Base-by-base conservation (phyloP, 2,113 vertebrate genomes). In the Cyanoderma ruficeps region DNA sequence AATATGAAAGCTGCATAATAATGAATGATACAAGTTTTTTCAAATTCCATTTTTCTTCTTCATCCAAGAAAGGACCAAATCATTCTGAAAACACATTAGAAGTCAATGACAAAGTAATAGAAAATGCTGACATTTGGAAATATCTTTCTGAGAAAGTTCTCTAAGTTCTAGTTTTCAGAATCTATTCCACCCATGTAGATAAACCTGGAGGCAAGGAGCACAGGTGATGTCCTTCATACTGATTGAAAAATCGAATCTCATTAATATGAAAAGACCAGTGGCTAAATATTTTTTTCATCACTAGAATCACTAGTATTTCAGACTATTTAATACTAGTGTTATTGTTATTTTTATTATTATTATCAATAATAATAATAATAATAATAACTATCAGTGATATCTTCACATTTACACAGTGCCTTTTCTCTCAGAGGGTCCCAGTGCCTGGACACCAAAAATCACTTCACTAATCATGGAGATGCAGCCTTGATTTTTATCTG, bases 81-180 rank as follows among this genome's bases (percentile, higher is more conserved):
- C 83, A 96, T 97, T 98, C 90, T 96, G 92, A 93, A 97, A 97
- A 96, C 88, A 83, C 55, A 95, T 97, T 97, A 97, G 83, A 97
- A 97, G 95, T 98, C 97, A 98, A 97, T 98, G 97, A 96, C 96
- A 98, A 98, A 98, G 95, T 96, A 97, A 96, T 97, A 98, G 95
- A 96, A 98, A 98, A 97, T 93, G 91, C 94, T 97, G 97, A 95
- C 97, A 97, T 84, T 91, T 92, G 53, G 71, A 97, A 98, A 96
- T 97, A 89, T 89, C 79, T 97, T 96, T 92, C 72, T 47, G 97
- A 86, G 35, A 97, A 97, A 96, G 92, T 91, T 94, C 87, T 94
- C n/a, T 96, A 91, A 92, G 91, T 87, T 89, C 42, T 80, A 72
- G 67, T 97, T 67, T 96, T 97, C 60, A 92, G 93, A 96, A 85